phyloP scores from a whole-genome alignment of 1,140 invertebrate genomes.

The Bathynomus jamesi region DNA sequence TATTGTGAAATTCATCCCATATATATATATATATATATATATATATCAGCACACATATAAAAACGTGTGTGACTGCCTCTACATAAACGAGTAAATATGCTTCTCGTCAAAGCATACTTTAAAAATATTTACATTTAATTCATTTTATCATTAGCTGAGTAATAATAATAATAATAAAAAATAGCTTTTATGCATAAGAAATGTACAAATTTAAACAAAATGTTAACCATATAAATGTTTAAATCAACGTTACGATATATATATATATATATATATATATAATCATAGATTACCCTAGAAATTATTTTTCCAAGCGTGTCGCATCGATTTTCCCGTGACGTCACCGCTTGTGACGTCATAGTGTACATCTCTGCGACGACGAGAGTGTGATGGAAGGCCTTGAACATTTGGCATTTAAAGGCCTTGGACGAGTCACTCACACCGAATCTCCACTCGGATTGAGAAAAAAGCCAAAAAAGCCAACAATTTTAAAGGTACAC shows the following conservation, averaged over 20 bases:
- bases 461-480: too few species aligned
- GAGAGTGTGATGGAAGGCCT: background rate
- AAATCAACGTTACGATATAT: background rate
- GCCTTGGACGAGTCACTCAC: background rate
- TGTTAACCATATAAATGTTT: background rate
- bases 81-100: too few species aligned
- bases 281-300: background rate
- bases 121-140: background rate
- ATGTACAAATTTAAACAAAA: background rate
- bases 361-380: background rate
- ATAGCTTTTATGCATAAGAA: background rate
- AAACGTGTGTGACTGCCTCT: too few species aligned
- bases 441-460: too few species aligned
- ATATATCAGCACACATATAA: too few species aligned
- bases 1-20: too few species aligned
- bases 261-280: conserved; percentile 3
- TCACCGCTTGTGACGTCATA: background rate
- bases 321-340: background rate
- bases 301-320: background rate
- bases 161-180: background rate
- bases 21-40: too few species aligned
- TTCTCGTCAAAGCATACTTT: too few species aligned
- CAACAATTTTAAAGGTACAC: too few species aligned
- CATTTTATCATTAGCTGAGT: background rate
- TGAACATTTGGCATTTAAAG: background rate